Percentiles rank a stretch among this genome's conserved stretches.
Conservation (phyloP, 2,113 vertebrate species). For the Ceyx melanurus region DNA sequence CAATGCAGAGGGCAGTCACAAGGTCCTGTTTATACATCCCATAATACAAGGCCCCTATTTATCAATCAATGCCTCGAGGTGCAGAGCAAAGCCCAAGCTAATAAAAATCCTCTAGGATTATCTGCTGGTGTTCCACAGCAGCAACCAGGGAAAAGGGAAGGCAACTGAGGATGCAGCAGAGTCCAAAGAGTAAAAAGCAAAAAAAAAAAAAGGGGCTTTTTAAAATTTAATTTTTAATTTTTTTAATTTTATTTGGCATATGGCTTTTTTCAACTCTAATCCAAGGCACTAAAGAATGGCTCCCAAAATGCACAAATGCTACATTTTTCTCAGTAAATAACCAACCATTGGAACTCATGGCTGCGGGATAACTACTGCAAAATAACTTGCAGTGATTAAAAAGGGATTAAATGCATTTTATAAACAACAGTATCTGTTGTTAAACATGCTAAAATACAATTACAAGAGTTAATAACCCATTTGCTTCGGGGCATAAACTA, state of each 20-base stretch:
- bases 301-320: not conserved
- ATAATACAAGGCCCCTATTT: slow-evolving; percentile 50
- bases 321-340: not conserved
- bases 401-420: slow-evolving; percentile 62
- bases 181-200: not conserved
- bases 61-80: slow-evolving; percentile 55
- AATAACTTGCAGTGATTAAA: slow-evolving; percentile 53
- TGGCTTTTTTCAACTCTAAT: not conserved
- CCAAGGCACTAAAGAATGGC: not conserved
- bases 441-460: slow-evolving; percentile 69
- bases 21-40: slow-evolving; percentile 24
- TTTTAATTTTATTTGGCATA: not conserved
- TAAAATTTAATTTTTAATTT: no score
- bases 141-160: not conserved
- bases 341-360: slow-evolving; percentile 38
- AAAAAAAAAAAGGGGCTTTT: not conserved
- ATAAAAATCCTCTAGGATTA: slow-evolving; percentile 9
- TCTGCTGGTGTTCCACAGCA: slow-evolving; percentile 1
- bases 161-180: not conserved
- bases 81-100: slow-evolving; percentile 2
- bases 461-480: slow-evolving; percentile 59
- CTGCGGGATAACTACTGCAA: slow-evolving; percentile 49
- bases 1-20: slow-evolving; percentile 7
- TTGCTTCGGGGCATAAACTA: slow-evolving; percentile 58
- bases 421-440: slow-evolving; percentile 61